Conservation (phyloP, 1,140 invertebrate genomes). For the Tetramorium alpestre region DNA sequence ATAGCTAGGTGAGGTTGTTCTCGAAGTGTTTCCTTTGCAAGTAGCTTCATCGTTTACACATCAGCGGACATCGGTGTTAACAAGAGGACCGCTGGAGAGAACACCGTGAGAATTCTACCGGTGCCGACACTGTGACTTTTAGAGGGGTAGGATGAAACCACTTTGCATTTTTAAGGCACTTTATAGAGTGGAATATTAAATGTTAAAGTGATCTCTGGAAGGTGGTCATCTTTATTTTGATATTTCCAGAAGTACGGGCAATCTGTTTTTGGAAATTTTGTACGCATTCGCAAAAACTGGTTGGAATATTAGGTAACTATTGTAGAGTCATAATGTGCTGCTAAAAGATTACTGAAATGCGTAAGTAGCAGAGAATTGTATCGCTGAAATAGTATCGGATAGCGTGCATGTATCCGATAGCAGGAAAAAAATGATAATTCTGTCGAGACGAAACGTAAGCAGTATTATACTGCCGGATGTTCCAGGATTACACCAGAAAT, state of each 20-base stretch:
- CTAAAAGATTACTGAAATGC: slow-evolving; percentile 3
- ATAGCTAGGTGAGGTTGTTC: slow-evolving; percentile 3
- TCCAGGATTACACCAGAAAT: slow-evolving; percentile 19
- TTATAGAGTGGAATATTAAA: neutral
- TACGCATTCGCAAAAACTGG: neutral
- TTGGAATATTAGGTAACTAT: neutral
- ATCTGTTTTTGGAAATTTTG: neutral
- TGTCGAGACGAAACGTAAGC: slow-evolving; percentile 39
- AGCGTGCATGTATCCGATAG: slow-evolving; percentile 17
- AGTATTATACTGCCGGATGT: slow-evolving; percentile 1
- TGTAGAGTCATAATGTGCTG: neutral
- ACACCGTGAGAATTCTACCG: slow-evolving; percentile 19
- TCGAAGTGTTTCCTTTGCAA: slow-evolving; percentile 55
- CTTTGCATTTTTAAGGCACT: neutral
- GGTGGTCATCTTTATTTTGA: neutral
- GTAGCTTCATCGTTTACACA: slow-evolving; percentile 46
- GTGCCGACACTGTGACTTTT: neutral
- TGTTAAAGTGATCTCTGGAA: neutral
- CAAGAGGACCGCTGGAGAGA: slow-evolving; percentile 3
- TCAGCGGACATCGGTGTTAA: slow-evolving; percentile 36
- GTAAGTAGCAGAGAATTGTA: slow-evolving; percentile 7
- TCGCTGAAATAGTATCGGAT: slow-evolving; percentile 32
- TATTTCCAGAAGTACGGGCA: neutral
- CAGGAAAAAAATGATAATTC: slow-evolving; percentile 23
- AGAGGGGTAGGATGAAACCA: too few relatives aligned